Evolutionary conservation across 2,797 vertebrate species (phyloP), one percentile per base, ranked within the genome.

Genomic region (Lagodon rhomboides): DNA sequence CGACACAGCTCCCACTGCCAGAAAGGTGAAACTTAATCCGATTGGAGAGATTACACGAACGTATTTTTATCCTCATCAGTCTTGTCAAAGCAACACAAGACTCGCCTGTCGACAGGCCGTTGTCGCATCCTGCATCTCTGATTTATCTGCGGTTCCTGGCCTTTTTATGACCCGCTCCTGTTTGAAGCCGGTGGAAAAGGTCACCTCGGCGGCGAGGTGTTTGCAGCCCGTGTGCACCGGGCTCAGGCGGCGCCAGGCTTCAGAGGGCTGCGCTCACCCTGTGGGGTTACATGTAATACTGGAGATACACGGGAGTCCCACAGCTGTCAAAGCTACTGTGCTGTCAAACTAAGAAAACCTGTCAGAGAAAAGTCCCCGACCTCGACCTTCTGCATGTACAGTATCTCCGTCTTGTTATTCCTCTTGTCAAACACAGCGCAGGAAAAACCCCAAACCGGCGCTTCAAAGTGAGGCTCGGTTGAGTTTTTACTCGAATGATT

Each of bases 31-130:
- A 83, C 77, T 50, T 91, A 91, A 94, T 93, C 87, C 67, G 71
- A 92, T 86, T 70, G 83, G 71, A 87, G 83, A 89, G 91, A 92
- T 94, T 90, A 90, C 73, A 89, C 83, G 84, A 82, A 86, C 67
- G 60, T 79, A 89, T 81, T 92, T 89, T 86, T 80, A 79, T 92
- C 85, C 85, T 74, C 69, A 69, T 87, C 80, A 69, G 76, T 92
- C 86, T 68, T 87, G 86, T 89, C 80, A 75, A 63, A 82, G 80
- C 85, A 80, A 64, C 59, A 69, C 60, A 25, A 69, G 78, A 77
- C 75, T 82, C 80, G 89, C 88, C 82, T 79, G 75, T 27, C 30
- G 72, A 73, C 67, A 58, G 69, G 69, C 77, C 41, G 63, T 73
- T 81, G 82, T 86, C 85, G 23, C 74, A 62, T 68, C 44, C 74